Base-by-base conservation (phyloP, 2,888 invertebrate species). In the Hydropsyche betteni region DNA sequence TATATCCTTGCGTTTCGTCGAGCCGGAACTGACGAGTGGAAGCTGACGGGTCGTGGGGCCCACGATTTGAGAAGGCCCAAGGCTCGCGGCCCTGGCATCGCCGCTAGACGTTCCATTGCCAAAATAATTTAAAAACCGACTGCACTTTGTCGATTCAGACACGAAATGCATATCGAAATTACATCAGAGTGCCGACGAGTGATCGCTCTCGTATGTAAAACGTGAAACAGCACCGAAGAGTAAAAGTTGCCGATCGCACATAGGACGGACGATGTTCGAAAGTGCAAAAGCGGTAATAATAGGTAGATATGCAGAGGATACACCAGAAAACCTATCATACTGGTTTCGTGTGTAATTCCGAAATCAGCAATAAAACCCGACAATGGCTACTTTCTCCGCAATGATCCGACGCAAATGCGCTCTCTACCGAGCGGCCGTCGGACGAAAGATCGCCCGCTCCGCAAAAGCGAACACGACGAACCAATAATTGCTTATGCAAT, bases 321-420 rank as follows among this genome's bases (percentile, higher is more conserved):
- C 53, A 53, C 38, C 53, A 53, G 70, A 70, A 70, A 53, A 53
- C 70, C 70, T n/a, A 70, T 70, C 70, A 70, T 70, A 70, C 70
- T 53, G 72, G 72, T 72, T 72, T 58, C 38, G 44, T 34, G 36
- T 38, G 72, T 58, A 72, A 72, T 72, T 72, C 72, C 58, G 72
- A 72, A 72, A 72, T 72, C 72, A 70, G 72, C 72, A 72, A 61
- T 70, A 70, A 70, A 72, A 55, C 55, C 58, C 72, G 72, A 52
- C 72, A 70, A 70, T 70, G 36, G 70, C 70, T n/a, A 72, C 72
- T 72, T 72, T 72, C 72, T 58, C 72, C 72, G 72, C 61, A 55
- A 72, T 55, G 72, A 72, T 72, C 55, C 44, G 72, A n/a, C n/a
- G 38, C 16, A 52, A 55, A 72, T 38, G 61, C 72, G 58, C 61